These are phyloP conservation scores for Ictalurus punctatus DNA, from an alignment of 2,113 vertebrate species.

Conservation along the genomic window DNA sequence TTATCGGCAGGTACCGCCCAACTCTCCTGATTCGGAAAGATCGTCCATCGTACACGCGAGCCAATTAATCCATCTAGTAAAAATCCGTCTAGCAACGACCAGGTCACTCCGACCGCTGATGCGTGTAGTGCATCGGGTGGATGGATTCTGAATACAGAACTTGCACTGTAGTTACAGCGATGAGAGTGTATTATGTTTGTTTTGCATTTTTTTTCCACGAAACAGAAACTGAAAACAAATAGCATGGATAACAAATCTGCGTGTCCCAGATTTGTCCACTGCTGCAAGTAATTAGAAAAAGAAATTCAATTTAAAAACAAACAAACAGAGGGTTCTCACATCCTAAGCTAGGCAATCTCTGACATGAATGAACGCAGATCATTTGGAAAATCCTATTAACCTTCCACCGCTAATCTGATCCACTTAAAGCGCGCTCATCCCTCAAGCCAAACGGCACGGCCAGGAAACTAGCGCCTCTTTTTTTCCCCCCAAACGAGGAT, in stretches of 20 bases:
- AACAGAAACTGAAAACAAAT: neutral
- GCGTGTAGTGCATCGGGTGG: neutral
- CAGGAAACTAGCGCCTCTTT: neutral
- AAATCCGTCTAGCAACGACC: neutral
- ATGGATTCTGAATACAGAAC: neutral
- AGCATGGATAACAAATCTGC: neutral
- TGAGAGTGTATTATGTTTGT: neutral
- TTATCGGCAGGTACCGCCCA: too few relatives aligned
- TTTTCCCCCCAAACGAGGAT: neutral
- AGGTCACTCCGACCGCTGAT: neutral
- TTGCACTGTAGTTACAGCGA: neutral
- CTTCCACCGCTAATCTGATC: neutral
- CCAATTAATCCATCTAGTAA: neutral
- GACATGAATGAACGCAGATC: neutral
- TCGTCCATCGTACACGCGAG: neutral
- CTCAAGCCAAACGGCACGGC: neutral
- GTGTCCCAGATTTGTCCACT: neutral
- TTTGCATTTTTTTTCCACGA: neutral
- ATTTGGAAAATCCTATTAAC: conserved; percentile 36
- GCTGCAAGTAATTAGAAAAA: neutral
- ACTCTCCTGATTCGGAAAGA: neutral
- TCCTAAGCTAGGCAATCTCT: neutral
- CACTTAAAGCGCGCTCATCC: conserved; percentile 32
- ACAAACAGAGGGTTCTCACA: neutral
- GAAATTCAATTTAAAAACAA: neutral